Evolutionary conservation across 64 coral and sea anemone genomes (phyloP).

Genomic region (Montipora cactus): DNA sequence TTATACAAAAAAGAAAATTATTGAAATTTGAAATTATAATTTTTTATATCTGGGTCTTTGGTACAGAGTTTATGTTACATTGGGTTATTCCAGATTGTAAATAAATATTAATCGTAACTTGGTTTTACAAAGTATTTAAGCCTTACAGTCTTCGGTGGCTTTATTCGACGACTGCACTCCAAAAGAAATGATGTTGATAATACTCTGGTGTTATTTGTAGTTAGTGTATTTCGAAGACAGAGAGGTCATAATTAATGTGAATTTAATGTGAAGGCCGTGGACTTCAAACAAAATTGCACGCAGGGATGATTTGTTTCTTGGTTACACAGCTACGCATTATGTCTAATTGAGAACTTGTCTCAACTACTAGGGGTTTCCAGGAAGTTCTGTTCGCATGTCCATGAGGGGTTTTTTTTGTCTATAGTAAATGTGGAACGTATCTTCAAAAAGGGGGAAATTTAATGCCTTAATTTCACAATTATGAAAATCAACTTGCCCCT

Average conservation of each 20-base stretch:
- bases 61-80: constrained; percentile 25
- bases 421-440: no score
- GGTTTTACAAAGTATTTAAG: background rate
- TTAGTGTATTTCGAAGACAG: background rate
- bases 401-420: no score
- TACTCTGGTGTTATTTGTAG: background rate
- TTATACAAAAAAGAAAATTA: constrained; percentile 57
- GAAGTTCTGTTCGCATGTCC: no score
- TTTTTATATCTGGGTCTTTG: constrained; percentile 51
- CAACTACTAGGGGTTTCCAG: no score
- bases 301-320: background rate
- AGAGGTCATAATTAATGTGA: background rate
- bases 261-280: background rate
- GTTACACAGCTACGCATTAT: constrained; percentile 2
- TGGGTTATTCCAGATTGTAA: constrained; percentile 26
- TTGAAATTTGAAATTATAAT: constrained; percentile 59
- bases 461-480: no score
- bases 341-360: no score
- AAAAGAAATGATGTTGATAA: background rate
- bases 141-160: background rate
- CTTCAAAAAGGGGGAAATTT: no score
- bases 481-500: no score
- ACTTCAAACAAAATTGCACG: background rate
- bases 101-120: constrained; percentile 12
- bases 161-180: background rate